A percentile compares a stretch with the other conserved stretches of the same genome.
Evolutionary conservation across 2,113 vertebrate genomes (phyloP).

Genomic region (Pogona vitticeps): DNA sequence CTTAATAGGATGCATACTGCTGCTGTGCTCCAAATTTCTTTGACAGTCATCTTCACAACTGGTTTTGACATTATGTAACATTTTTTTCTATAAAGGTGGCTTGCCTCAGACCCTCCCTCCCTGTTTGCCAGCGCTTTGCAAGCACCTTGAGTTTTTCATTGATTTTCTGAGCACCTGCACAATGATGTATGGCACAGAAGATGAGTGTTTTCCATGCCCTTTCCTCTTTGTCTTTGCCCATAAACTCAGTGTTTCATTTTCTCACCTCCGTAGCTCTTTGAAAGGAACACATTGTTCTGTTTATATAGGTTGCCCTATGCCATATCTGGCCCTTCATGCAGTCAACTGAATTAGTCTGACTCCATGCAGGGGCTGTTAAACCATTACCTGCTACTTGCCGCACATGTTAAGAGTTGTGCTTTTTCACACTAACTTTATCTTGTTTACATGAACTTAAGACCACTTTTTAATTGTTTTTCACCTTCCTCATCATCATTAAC

Average conservation of each 20-base stretch:
- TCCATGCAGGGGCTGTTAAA: slow-evolving; percentile 13
- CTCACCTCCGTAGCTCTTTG: slow-evolving; percentile 30
- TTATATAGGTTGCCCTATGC: neutral
- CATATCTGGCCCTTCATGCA: neutral
- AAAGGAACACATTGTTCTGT: neutral
- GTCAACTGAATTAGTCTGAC: slow-evolving; percentile 1
- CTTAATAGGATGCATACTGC: neutral
- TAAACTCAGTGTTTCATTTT: slow-evolving; percentile 29
- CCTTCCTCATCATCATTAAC: too few relatives aligned
- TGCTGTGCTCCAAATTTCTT: slow-evolving; percentile 24
- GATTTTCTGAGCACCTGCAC: slow-evolving; percentile 39
- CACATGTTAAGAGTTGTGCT: rapidly evolving
- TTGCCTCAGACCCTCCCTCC: slow-evolving; percentile 46
- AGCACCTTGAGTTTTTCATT: slow-evolving; percentile 9
- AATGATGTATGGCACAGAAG: slow-evolving; percentile 41
- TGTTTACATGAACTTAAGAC: neutral
- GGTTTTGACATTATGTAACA: slow-evolving; percentile 30
- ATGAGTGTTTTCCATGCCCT: slow-evolving; percentile 49
- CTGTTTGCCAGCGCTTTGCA: slow-evolving; percentile 37
- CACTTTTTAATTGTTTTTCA: neutral
- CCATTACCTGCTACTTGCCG: neutral
- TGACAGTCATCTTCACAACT: slow-evolving; percentile 35
- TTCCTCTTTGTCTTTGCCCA: slow-evolving; percentile 48
- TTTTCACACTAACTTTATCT: neutral
- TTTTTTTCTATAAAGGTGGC: slow-evolving; percentile 1